Evolutionary conservation across 2,888 invertebrate genomes (phyloP).

Genomic region (Leucozona laternaria): DNA sequence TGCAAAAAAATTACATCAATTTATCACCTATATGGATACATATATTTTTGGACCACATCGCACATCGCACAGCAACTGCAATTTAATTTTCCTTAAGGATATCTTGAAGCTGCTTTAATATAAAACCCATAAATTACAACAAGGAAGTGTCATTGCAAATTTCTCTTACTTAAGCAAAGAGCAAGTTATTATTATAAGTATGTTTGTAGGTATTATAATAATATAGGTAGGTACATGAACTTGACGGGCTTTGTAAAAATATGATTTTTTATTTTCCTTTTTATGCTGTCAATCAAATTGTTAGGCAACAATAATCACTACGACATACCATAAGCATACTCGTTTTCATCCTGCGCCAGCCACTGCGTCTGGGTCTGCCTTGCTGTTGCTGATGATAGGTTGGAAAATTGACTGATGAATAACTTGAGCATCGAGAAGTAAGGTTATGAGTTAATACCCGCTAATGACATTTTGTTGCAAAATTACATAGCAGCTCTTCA

Average conservation of each 20-base stretch:
- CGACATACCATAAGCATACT: background rate
- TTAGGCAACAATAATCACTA: background rate
- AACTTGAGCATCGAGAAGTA: slow-evolving; percentile 15
- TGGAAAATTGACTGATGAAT: slow-evolving; percentile 12
- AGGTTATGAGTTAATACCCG: slow-evolving; percentile 14
- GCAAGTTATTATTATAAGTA: slow-evolving; percentile 7
- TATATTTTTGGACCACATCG: background rate
- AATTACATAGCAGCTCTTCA: slow-evolving; percentile 9
- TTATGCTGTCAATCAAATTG: slow-evolving; percentile 35
- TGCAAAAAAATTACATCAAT: slow-evolving; percentile 1
- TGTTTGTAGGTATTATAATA: too few relatives aligned
- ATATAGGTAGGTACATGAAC: too few relatives aligned
- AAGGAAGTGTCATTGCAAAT: slow-evolving; percentile 26
- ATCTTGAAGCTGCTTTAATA: background rate
- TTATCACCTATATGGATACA: background rate
- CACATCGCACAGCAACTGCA: background rate
- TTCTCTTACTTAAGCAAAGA: background rate
- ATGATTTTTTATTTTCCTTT: slow-evolving; percentile 23
- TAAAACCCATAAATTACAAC: slow-evolving; percentile 12
- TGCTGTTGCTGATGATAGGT: background rate
- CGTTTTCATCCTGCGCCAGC: background rate
- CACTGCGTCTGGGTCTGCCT: too few relatives aligned
- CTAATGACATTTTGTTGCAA: slow-evolving; percentile 26
- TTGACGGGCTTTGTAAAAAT: slow-evolving; percentile 16
- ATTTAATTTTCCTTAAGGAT: slow-evolving; percentile 3